These are phyloP conservation scores for Suillia variegata DNA, from an alignment of 2,888 invertebrate species.

Conservation along the genomic window DNA sequence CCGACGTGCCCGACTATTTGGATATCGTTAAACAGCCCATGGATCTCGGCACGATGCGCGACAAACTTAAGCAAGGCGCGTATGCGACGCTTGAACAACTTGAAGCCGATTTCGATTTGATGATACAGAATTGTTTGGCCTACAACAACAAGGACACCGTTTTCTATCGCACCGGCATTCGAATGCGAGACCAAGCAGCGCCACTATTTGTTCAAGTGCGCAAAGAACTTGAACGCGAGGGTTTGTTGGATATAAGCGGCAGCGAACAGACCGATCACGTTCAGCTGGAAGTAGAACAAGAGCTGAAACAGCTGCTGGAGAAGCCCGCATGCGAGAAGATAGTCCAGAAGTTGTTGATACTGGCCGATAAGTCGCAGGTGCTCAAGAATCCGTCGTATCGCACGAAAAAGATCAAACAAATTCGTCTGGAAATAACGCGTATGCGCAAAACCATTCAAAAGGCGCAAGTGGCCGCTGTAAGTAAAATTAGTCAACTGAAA, in stretches of 20 bases:
- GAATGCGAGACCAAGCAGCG: constrained; percentile 87
- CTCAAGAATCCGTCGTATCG: constrained; percentile 66
- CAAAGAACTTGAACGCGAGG: constrained; percentile 67
- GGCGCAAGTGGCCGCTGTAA: constrained; percentile 51
- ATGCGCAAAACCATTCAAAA: constrained; percentile 61
- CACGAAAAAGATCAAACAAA: constrained; percentile 66
- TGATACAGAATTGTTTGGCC: constrained; percentile 93
- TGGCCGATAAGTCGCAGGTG: constrained; percentile 68
- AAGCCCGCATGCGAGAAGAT: constrained; percentile 50
- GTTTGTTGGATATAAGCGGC: constrained; percentile 53
- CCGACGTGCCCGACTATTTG: constrained; percentile 89
- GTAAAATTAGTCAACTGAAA: constrained; percentile 12
- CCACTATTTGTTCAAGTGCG: constrained; percentile 79
- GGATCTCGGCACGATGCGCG: constrained; percentile 88
- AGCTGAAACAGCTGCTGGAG: constrained; percentile 62
- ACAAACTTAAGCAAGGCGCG: constrained; percentile 71
- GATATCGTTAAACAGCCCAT: constrained; percentile 84
- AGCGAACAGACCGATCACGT: constrained; percentile 63
- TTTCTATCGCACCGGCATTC: constrained; percentile 87
- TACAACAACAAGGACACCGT: constrained; percentile 96
- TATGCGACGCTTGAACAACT: constrained; percentile 79
- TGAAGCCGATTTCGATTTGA: constrained; percentile 90
- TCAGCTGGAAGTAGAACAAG: constrained; percentile 65
- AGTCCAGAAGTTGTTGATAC: constrained; percentile 64
- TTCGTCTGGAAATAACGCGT: constrained; percentile 66